phyloP scores from a whole-genome alignment of 2,797 vertebrate genomes.

The Aeoliscus strigatus region DNA sequence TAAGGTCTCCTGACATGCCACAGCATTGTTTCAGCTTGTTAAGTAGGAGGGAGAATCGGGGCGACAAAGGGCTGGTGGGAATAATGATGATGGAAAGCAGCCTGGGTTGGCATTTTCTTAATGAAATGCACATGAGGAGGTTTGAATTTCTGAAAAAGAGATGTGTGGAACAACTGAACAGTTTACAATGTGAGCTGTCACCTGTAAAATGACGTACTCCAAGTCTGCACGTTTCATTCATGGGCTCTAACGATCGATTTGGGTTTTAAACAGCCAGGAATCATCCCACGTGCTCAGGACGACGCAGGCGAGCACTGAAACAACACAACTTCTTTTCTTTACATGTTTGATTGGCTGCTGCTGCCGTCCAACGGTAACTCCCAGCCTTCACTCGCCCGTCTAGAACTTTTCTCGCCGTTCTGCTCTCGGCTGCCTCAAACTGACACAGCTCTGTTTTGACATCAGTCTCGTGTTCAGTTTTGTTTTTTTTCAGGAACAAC shows the following conservation, averaged over 20 bases:
- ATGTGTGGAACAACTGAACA: slow-evolving; percentile 22
- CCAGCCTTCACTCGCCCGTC: slow-evolving; percentile 1
- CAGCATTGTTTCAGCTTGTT: slow-evolving; percentile 10
- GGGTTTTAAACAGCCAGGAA: slow-evolving; percentile 31
- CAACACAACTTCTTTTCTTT: too few species aligned
- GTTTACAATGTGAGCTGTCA: slow-evolving; percentile 5
- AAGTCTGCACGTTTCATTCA: too few species aligned
- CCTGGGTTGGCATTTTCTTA: slow-evolving; percentile 25
- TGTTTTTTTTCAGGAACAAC: slow-evolving; percentile 16
- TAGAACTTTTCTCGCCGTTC: too few species aligned
- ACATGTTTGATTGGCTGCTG: slow-evolving; percentile 31
- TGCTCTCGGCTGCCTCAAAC: slow-evolving; percentile 11
- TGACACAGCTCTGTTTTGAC: slow-evolving; percentile 20
- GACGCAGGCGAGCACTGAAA: too few species aligned
- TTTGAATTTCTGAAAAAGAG: slow-evolving; percentile 4
- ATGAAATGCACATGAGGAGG: slow-evolving; percentile 36
- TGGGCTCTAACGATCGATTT: not conserved
- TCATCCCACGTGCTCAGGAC: slow-evolving; percentile 30
- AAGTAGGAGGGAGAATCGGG: slow-evolving; percentile 1
- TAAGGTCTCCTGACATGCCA: slow-evolving; percentile 8
- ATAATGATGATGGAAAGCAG: slow-evolving; percentile 7
- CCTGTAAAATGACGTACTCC: too few species aligned
- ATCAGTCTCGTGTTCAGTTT: slow-evolving; percentile 20
- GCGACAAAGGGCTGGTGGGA: slow-evolving; percentile 7
- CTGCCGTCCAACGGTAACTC: slow-evolving; percentile 50